Evolutionary conservation across 2,113 vertebrate species (phyloP), one percentile per base, ranked within the genome.

Genomic region (Butorides virescens): DNA sequence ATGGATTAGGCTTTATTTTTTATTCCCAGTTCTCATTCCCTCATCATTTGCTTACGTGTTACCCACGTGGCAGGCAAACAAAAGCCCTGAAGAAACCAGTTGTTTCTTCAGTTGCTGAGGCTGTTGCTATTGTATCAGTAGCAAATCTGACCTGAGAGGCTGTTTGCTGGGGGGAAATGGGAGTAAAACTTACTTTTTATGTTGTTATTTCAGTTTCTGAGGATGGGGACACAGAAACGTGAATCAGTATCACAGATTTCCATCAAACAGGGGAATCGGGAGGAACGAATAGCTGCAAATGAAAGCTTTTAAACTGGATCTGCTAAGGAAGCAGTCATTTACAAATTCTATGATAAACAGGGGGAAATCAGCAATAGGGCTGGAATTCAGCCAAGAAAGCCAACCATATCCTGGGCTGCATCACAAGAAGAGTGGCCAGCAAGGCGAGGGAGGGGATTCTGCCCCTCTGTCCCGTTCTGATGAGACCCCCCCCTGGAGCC

Each of bases 331-430:
- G 26, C 8, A n/a, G 9, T 13, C 32, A 83, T 26, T 67, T 15
- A 62, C 11, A 93, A 20, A 5, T 72, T 59, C 15, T 5, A 14
- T 0, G 0, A 53, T n/a, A 46, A 74, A 61, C 0, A 2, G 6
- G 1, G 22, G 7, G 14, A n/a, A 65, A 82, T 32, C 11, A 30
- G 50, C 2, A 36, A 81, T 2, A 18, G 14, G n/a, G 49, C 10
- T 80, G 59, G 39, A 49, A 82, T 49, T 61, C 21, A 77, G 61
- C 29, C 46, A 63, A 72, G 30, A 52, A 80, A 47, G 15, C 34
- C 62, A 20, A 1, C 9, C 0, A 0, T 9, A 29, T 9, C 19
- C 29, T 55, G 61, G 47, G 75, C 29, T 80, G 25, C 20, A 25
- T 10, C 9, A 23, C 20, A 5, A 66, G 59, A 4, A 62, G 25